Conservation (phyloP, 2,113 vertebrate species). For the Neolamprologus longior region DNA sequence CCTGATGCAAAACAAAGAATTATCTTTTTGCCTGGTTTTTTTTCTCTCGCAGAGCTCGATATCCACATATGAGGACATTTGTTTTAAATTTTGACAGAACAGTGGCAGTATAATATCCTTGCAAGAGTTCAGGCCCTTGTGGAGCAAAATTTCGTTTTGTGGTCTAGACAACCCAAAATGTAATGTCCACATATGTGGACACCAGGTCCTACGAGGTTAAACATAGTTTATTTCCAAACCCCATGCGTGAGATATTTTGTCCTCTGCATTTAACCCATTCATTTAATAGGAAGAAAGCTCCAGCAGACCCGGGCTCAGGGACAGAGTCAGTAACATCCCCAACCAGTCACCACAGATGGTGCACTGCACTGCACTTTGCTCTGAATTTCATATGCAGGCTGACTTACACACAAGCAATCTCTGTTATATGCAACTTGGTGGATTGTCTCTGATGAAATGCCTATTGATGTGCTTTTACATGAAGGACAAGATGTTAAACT, state of each 20-base stretch:
- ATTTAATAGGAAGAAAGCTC: background rate
- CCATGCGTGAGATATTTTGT: background rate
- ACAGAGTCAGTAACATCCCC: background rate
- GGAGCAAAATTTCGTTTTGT: background rate
- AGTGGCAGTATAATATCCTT: background rate
- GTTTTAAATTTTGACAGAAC: background rate
- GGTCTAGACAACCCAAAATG: background rate
- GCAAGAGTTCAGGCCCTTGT: background rate
- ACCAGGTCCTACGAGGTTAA: background rate
- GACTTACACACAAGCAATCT: background rate
- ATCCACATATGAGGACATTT: background rate
- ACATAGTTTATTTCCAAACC: background rate
- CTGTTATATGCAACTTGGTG: conserved; percentile 1
- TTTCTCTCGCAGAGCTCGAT: background rate
- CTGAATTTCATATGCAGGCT: background rate
- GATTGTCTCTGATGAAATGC: background rate
- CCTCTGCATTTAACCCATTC: background rate
- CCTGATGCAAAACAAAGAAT: background rate
- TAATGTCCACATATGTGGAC: background rate
- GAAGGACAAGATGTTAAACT: background rate
- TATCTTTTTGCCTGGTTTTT: background rate
- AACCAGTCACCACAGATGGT: background rate
- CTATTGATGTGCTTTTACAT: background rate
- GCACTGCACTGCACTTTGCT: background rate
- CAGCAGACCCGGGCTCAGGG: background rate